phyloP scores from a whole-genome alignment of 2,113 vertebrate genomes.

The Sinocyclocheilus grahami region DNA sequence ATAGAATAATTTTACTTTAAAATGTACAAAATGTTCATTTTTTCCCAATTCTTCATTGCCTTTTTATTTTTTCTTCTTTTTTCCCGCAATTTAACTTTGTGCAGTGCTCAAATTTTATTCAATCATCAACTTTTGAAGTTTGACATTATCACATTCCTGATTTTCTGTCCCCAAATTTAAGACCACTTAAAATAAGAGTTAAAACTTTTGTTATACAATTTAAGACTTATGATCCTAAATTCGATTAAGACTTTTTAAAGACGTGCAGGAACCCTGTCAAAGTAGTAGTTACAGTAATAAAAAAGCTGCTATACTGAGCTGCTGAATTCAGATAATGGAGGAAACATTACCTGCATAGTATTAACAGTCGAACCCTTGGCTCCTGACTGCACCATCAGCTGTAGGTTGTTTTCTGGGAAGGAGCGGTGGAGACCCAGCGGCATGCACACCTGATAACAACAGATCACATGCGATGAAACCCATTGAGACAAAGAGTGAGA shows the following conservation, averaged over 20 bases:
- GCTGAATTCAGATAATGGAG: background rate
- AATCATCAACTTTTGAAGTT: background rate
- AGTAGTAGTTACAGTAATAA: background rate
- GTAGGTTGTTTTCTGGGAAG: constrained; percentile 97
- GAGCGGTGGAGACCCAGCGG: constrained; percentile 88
- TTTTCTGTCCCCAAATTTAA: background rate
- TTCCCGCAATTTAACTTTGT: too few relatives aligned
- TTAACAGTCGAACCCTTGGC: constrained; percentile 98
- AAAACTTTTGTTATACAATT: background rate
- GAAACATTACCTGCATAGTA: constrained; percentile 89
- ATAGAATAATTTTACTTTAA: too few relatives aligned
- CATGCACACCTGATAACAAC: constrained; percentile 86
- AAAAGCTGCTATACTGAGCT: background rate
- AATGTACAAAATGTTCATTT: too few relatives aligned
- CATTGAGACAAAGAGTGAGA: background rate
- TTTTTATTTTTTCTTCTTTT: too few relatives aligned
- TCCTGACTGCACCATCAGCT: constrained; percentile 98
- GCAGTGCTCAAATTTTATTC: too few relatives aligned
- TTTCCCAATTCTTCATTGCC: too few relatives aligned
- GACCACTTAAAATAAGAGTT: background rate
- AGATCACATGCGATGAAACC: background rate
- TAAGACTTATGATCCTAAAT: background rate
- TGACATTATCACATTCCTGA: background rate
- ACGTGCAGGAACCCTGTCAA: background rate
- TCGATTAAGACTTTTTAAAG: background rate